Base-by-base conservation (phyloP, 1,140 invertebrate genomes). In the Heliconius hermathena region DNA sequence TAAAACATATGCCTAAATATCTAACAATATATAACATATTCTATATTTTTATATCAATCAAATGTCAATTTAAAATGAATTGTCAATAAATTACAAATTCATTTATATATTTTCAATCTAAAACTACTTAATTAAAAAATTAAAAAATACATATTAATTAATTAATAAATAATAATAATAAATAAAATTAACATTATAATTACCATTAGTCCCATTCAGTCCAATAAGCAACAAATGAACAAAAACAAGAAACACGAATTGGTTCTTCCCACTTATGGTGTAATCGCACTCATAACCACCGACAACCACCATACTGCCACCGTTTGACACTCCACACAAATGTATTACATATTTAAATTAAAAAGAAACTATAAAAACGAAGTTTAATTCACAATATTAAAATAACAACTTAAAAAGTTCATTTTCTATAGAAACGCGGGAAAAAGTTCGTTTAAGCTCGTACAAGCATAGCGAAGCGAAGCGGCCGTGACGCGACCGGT, bases 231-330 rank as follows among this genome's bases (percentile, higher is more conserved):
- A 88, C 82, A 94, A 89, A 91, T 94, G 93, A 88, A 93, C 92
- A 87, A 94, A 89, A 84, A 93, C 89, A 73, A 94, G 87, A 88
- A 88, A 93, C 85, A 93, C 90, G 89, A 94, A 94, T 92, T 93
- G 93, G 89, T 91, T 93, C 89, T 86, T 92, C 81, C 92, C 92
- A 90, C 92, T 93, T 88, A 90, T 84, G 88, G 88, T 90, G 87
- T 90, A 91, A 90, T 93, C 88, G 87, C 93, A 93, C 88, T 92
- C 90, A 90, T 91, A 93, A 88, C 88, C 91, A 94, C 93, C 90
- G 87, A 89, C 90, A 93, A 92, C 88, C 91, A 94, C 91, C 93
- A 94, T 94, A 89, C 91, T 94, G 92, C 88, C 91, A 91, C 91
- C 81, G 83, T 89, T 86, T 89, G 89, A 87, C 87, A 87, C 87